Conservation (phyloP, 2,888 invertebrate species). For the Heliothis peltigera region DNA sequence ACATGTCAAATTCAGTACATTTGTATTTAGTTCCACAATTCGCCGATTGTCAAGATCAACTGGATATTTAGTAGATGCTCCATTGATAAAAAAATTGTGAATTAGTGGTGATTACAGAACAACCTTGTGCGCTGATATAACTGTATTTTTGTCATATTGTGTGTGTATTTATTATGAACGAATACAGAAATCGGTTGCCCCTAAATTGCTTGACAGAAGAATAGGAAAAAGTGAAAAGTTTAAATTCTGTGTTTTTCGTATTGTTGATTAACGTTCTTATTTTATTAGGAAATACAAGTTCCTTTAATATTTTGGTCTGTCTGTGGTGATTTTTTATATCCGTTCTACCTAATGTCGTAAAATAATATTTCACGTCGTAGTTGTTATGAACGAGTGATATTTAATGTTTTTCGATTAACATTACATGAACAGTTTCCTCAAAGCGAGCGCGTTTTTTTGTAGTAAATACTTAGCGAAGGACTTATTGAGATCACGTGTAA, state of each 20-base stretch:
- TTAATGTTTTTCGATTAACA: slow-evolving; percentile 13
- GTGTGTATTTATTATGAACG: slow-evolving; percentile 35
- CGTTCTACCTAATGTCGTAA: slow-evolving; percentile 16
- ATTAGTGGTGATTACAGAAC: slow-evolving; percentile 38
- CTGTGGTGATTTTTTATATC: slow-evolving; percentile 26
- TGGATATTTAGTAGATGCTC: slow-evolving; percentile 33
- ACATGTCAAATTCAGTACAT: slow-evolving; percentile 28
- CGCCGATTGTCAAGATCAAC: slow-evolving; percentile 18
- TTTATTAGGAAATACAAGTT: slow-evolving; percentile 30
- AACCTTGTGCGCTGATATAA: slow-evolving; percentile 44
- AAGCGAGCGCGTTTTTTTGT: slow-evolving; percentile 55
- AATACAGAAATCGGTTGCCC: slow-evolving; percentile 33
- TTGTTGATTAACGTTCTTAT: slow-evolving; percentile 8
- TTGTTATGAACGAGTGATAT: slow-evolving; percentile 21
- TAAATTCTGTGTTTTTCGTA: slow-evolving; percentile 28
- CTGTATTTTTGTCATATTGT: slow-evolving; percentile 28
- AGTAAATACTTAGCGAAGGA: slow-evolving; percentile 57
- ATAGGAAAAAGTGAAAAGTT: slow-evolving; percentile 21
- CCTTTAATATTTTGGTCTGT: slow-evolving; percentile 29
- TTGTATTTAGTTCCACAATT: slow-evolving; percentile 28
- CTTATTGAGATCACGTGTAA: slow-evolving; percentile 63
- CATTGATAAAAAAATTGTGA: slow-evolving; percentile 55
- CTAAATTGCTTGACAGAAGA: slow-evolving; percentile 22
- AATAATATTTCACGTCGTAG: slow-evolving; percentile 23
- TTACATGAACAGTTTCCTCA: slow-evolving; percentile 67